Percentiles rank a stretch among this genome's conserved stretches.
Conservation (phyloP, 2,113 vertebrate genomes). For the Prinia subflava region DNA sequence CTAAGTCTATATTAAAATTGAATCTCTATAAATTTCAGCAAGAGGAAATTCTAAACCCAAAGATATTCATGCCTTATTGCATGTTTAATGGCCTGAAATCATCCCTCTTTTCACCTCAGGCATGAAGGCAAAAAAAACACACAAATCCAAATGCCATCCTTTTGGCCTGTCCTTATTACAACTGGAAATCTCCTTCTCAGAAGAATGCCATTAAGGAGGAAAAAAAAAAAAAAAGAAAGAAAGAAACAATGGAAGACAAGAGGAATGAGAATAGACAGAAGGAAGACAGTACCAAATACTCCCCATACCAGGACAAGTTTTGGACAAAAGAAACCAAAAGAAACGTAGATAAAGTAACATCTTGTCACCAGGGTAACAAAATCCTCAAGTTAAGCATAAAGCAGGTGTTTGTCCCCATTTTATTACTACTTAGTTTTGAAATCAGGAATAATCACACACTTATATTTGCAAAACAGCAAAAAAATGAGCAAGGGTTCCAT, state of each 20-base stretch:
- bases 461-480: background rate
- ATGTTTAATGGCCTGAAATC: background rate
- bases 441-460: background rate
- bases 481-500: background rate
- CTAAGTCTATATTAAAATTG: background rate
- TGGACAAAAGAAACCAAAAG: background rate
- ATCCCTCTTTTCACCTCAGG: background rate
- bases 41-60: background rate
- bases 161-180: background rate
- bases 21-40: background rate
- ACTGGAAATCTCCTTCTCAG: background rate
- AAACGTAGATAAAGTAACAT: background rate
- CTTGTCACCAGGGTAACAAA: background rate
- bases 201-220: background rate
- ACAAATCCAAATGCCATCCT: background rate
- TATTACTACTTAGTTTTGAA: background rate
- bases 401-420: background rate
- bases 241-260: background rate
- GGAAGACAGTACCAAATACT: background rate
- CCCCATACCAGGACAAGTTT: background rate
- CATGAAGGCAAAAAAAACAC: background rate
- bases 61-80: background rate
- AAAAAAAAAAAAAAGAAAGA: background rate
- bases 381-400: background rate
- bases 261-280: background rate